Conservation (phyloP, 92 coral and sea anemone species). For the Porites divaricata region DNA sequence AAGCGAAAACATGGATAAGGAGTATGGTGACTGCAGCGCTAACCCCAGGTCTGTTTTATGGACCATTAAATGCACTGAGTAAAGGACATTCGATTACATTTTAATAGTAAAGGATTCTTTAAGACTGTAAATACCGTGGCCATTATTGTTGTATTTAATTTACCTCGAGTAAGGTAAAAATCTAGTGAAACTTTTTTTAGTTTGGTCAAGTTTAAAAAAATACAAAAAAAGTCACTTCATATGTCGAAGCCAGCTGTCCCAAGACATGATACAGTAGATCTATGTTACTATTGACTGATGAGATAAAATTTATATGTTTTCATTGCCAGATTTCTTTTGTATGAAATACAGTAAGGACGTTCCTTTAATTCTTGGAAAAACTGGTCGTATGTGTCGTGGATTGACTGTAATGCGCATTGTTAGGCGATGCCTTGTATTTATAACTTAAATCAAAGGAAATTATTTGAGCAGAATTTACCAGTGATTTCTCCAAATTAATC, state of each 20-base stretch:
- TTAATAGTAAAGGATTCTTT: constrained; percentile 13
- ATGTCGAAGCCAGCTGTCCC: constrained; percentile 4
- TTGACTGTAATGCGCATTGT: no score
- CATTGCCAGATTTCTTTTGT: no score
- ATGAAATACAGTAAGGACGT: no score
- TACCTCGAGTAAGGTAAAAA: constrained; percentile 25
- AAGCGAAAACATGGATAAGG: not conserved
- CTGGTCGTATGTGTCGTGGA: no score
- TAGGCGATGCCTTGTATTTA: no score
- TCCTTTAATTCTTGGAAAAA: no score
- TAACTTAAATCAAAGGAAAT: no score
- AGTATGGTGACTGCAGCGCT: not conserved
- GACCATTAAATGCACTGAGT: not conserved
- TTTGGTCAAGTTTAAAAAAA: not conserved
- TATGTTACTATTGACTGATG: no score
- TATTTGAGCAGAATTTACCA: no score
- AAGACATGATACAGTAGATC: not conserved
- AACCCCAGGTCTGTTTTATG: not conserved
- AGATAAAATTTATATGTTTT: no score
- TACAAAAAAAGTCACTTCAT: not conserved
- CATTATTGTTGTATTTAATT: constrained; percentile 30
- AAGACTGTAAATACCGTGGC: constrained; percentile 22
- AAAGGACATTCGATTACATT: constrained; percentile 2
- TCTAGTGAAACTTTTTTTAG: not conserved
- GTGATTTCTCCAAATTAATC: no score